These are phyloP conservation scores for Dunckerocampus dactyliophorus DNA, from an alignment of 2,113 vertebrate genomes.

Conservation along the genomic window DNA sequence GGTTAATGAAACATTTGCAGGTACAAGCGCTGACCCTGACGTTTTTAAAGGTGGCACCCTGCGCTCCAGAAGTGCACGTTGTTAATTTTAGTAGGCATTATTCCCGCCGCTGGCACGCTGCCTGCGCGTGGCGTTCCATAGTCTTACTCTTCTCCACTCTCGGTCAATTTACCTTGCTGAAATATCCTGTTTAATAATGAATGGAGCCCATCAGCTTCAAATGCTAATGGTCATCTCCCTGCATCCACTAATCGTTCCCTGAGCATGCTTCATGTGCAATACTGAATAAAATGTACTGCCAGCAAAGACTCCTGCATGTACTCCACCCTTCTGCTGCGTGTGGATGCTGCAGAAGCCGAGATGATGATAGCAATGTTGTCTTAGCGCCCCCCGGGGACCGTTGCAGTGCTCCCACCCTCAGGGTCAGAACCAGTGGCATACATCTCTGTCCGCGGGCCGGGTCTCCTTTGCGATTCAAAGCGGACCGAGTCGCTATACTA, in stretches of 20 bases:
- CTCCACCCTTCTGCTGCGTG: not conserved
- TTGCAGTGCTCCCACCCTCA: constrained; percentile 10
- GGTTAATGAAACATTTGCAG: constrained; percentile 45
- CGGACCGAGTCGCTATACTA: constrained; percentile 16
- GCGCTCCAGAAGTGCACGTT: constrained; percentile 31
- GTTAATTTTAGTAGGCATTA: constrained; percentile 52
- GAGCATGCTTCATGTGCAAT: constrained; percentile 2
- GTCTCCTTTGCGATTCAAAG: constrained; percentile 25
- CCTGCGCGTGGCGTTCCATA: constrained; percentile 48
- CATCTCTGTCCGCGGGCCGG: constrained; percentile 24
- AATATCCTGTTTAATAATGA: constrained; percentile 66
- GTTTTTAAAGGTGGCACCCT: constrained; percentile 5
- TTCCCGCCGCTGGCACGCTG: constrained; percentile 18
- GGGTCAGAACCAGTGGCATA: constrained; percentile 34
- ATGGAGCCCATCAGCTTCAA: constrained; percentile 59
- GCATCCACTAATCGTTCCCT: constrained; percentile 33
- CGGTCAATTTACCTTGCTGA: constrained; percentile 57
- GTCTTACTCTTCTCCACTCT: constrained; percentile 39
- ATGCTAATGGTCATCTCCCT: constrained; percentile 49
- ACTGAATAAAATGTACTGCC: constrained; percentile 10
- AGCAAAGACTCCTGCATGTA: not conserved
- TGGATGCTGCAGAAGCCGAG: constrained; percentile 2
- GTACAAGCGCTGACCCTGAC: constrained; percentile 41
- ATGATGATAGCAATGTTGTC: constrained; percentile 17
- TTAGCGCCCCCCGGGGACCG: constrained; percentile 14